Conservation (phyloP, 1,140 invertebrate genomes). For the Drosophila neocordata region DNA sequence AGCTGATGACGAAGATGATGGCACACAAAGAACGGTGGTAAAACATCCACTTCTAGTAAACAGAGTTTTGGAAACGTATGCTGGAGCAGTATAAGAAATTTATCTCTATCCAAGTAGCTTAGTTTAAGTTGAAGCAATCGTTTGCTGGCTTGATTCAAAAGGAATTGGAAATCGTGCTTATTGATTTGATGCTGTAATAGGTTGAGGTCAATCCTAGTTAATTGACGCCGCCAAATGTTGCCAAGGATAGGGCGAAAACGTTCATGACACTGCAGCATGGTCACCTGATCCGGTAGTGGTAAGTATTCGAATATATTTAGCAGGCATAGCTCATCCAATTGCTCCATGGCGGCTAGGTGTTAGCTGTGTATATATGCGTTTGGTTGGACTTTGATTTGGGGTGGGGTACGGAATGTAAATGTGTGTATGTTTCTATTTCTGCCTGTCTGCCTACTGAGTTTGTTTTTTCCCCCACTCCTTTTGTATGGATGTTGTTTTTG, state of each 20-base stretch:
- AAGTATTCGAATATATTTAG: conserved; percentile 43
- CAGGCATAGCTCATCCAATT: conserved; percentile 61
- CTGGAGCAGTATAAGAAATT: conserved; percentile 43
- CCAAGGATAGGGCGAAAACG: conserved; percentile 48
- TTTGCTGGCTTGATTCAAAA: conserved; percentile 21
- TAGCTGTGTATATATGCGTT: conserved; percentile 14
- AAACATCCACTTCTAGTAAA: conserved; percentile 50
- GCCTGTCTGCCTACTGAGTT: conserved; percentile 38
- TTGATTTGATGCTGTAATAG: conserved; percentile 46
- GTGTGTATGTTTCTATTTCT: conserved; percentile 16
- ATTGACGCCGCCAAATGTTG: conserved; percentile 50
- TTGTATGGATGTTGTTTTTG: neutral
- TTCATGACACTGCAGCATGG: conserved; percentile 50
- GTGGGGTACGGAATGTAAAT: conserved; percentile 23
- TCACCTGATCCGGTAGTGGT: conserved; percentile 48
- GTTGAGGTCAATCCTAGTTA: conserved; percentile 50
- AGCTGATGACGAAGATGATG: conserved; percentile 31
- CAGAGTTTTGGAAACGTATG: conserved; percentile 50
- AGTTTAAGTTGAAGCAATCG: conserved; percentile 26
- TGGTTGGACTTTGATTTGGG: neutral
- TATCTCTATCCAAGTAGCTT: conserved; percentile 38
- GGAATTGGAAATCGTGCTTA: conserved; percentile 35
- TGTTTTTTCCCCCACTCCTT: neutral
- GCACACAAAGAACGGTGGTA: conserved; percentile 59
- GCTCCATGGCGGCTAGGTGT: conserved; percentile 44